Percentiles rank a stretch among this genome's conserved stretches.
Conservation (phyloP, 2,888 invertebrate species). For the Clistopyga incitator region DNA sequence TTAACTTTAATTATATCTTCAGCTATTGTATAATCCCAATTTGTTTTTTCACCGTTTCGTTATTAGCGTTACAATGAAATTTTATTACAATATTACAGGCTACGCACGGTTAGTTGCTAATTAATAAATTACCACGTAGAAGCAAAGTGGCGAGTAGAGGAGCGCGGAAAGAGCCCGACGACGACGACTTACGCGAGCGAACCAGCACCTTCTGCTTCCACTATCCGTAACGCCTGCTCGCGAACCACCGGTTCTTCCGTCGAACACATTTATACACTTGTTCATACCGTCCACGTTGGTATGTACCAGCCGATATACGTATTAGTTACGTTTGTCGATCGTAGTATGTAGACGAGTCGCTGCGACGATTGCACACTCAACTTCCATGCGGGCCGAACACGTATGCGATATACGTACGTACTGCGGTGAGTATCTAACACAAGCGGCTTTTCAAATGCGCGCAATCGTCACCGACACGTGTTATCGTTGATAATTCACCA, state of each 20-base stretch:
- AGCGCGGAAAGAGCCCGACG: conserved; percentile 47
- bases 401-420: not conserved
- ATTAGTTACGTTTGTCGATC: conserved; percentile 16
- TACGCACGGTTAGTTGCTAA: not conserved
- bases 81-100: conserved; percentile 6
- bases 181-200: conserved; percentile 53
- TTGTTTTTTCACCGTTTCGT: not conserved
- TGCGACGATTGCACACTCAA: conserved; percentile 32
- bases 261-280: conserved; percentile 54
- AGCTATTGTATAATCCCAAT: not conserved
- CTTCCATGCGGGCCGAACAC: conserved; percentile 59
- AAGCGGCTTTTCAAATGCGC: conserved; percentile 37
- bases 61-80: not conserved
- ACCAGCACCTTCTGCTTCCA: conserved; percentile 63
- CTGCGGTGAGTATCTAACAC: conserved; percentile 28
- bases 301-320: conserved; percentile 25
- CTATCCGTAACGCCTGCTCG: conserved; percentile 62
- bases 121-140: conserved; percentile 3
- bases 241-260: conserved; percentile 58
- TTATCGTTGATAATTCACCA: conserved; percentile 64
- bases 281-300: conserved; percentile 25
- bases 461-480: conserved; percentile 47
- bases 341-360: conserved; percentile 7
- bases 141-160: conserved; percentile 31
- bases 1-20: not conserved